Evolutionary conservation across 2,888 invertebrate species (phyloP).

Genomic region (Acrobasis consociella): DNA sequence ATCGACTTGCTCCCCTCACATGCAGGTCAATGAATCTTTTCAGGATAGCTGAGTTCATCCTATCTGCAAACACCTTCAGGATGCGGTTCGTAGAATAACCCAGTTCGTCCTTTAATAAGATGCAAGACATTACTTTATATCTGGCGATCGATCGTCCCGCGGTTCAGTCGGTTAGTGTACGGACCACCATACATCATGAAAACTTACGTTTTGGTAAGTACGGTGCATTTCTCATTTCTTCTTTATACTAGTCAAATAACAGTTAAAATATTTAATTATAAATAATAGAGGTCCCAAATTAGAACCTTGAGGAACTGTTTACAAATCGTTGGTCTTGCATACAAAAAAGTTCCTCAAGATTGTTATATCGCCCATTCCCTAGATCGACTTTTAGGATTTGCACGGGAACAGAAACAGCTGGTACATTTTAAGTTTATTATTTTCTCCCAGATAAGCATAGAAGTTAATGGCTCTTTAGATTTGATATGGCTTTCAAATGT

Average conservation of each 20-base stretch:
- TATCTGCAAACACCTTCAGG: too few species aligned
- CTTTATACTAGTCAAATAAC: not conserved
- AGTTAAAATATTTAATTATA: not conserved
- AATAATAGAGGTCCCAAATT: not conserved
- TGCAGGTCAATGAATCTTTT: too few species aligned
- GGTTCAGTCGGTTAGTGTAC: conserved; percentile 38
- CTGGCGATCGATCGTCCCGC: conserved; percentile 34
- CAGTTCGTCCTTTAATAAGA: conserved; percentile 42
- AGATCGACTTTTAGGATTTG: too few species aligned
- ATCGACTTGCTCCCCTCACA: too few species aligned
- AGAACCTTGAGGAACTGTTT: not conserved
- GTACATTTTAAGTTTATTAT: too few species aligned
- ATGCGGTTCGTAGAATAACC: conserved; percentile 45
- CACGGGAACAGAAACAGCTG: too few species aligned
- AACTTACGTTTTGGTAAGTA: conserved; percentile 54
- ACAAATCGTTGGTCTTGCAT: too few species aligned
- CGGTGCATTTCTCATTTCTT: not conserved
- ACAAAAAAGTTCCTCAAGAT: too few species aligned
- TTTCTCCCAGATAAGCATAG: too few species aligned
- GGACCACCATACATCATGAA: conserved; percentile 34
- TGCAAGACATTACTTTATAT: conserved; percentile 49
- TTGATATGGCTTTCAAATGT: too few species aligned
- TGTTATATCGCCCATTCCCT: not conserved
- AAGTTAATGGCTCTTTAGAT: too few species aligned
- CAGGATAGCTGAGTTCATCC: too few species aligned